phyloP scores from a whole-genome alignment of 92 coral and sea anemone genomes.

The Zoanthus solanderi region DNA sequence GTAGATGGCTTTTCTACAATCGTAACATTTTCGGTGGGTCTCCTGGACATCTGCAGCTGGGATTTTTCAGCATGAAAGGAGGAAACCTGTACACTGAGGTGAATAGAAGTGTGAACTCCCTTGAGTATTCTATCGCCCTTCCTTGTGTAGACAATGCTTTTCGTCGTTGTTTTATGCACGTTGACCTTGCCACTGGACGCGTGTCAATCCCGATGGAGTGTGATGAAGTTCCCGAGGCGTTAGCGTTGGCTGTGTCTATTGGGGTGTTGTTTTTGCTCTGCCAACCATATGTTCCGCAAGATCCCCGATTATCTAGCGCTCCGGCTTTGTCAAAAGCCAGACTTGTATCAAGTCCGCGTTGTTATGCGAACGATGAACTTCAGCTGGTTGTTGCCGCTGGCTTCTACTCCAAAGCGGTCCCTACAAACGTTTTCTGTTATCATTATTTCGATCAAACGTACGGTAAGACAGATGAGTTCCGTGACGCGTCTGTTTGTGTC shows the following conservation, averaged over 20 bases:
- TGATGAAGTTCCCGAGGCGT: conserved; percentile 24
- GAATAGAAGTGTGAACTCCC: conserved; percentile 29
- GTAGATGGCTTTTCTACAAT: conserved; percentile 55
- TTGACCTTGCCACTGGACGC: conserved; percentile 54
- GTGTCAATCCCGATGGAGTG: conserved; percentile 54
- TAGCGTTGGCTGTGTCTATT: conserved; percentile 37
- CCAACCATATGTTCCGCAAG: conserved; percentile 32
- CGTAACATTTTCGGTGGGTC: conserved; percentile 36
- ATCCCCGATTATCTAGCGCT: conserved; percentile 20
- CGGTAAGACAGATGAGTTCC: conserved; percentile 31
- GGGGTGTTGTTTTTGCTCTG: conserved; percentile 30
- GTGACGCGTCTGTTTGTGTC: conserved; percentile 33
- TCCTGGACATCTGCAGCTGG: conserved; percentile 50
- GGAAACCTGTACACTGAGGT: conserved; percentile 46
- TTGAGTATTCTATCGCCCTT: conserved; percentile 20
- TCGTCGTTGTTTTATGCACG: conserved; percentile 32
- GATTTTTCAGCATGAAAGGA: conserved; percentile 55
- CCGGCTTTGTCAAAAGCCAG: conserved; percentile 38
- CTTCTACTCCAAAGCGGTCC: conserved; percentile 34
- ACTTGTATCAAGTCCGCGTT: conserved; percentile 22
- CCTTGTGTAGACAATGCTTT: not conserved
- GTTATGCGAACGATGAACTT: conserved; percentile 38
- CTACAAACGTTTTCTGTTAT: conserved; percentile 36
- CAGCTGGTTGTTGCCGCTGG: conserved; percentile 41
- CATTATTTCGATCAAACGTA: conserved; percentile 9